phyloP scores from a whole-genome alignment of 1,140 invertebrate genomes.

The Meloidogyne hapla region DNA sequence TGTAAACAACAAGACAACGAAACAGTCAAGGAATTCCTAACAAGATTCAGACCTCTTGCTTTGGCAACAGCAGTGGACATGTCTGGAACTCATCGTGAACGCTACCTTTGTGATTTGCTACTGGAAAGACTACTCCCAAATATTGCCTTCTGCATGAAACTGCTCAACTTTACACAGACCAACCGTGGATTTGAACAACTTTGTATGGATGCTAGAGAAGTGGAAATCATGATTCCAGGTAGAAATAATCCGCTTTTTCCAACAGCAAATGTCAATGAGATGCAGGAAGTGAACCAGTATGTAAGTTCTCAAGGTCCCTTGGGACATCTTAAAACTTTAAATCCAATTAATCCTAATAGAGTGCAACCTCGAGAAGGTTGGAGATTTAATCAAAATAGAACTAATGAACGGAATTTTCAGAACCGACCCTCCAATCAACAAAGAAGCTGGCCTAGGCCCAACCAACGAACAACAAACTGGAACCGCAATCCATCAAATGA shows the following conservation, averaged over 20 bases:
- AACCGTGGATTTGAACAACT: background rate
- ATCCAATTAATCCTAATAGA: background rate
- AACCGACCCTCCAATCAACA: background rate
- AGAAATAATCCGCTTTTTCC: background rate
- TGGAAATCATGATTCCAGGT: background rate
- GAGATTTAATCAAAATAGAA: background rate
- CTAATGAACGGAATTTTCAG: background rate
- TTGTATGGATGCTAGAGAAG: background rate
- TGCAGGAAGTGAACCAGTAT: background rate
- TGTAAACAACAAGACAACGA: background rate
- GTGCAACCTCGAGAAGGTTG: too few relatives aligned
- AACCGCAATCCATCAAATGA: background rate
- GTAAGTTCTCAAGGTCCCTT: background rate
- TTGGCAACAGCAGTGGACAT: background rate
- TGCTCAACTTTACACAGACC: background rate
- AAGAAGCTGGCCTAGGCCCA: background rate
- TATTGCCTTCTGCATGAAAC: background rate
- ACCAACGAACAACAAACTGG: background rate
- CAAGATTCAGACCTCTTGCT: conserved; percentile 1
- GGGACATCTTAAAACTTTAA: background rate
- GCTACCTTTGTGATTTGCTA: background rate
- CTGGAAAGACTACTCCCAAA: background rate
- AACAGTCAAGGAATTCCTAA: background rate
- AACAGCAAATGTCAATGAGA: too few relatives aligned
- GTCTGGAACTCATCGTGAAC: background rate